Evolutionary conservation across 1,140 invertebrate species (phyloP).

Genomic region (Eumeta japonica): DNA sequence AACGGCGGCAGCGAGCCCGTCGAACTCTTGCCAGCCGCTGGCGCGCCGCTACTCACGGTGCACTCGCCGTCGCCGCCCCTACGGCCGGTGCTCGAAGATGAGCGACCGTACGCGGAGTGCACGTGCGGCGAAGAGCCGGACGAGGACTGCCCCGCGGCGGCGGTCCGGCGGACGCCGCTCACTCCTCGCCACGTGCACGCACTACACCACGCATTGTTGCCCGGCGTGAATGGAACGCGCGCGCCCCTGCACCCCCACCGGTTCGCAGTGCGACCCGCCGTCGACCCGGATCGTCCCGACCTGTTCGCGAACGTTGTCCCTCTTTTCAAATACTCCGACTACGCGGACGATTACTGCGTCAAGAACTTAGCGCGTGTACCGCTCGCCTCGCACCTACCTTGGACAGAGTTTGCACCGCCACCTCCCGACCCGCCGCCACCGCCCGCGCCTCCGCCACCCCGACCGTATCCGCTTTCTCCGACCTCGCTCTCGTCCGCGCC

Average conservation of each 20-base stretch:
- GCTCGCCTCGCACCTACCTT: constrained; percentile 31
- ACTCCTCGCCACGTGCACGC: constrained; percentile 30
- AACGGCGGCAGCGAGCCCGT: constrained; percentile 34
- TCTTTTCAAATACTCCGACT: constrained; percentile 51
- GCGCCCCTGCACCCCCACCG: constrained; percentile 29
- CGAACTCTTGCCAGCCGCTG: constrained; percentile 10
- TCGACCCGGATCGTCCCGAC: constrained; percentile 31
- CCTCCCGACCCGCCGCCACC: constrained; percentile 26
- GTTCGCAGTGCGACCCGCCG: constrained; percentile 28
- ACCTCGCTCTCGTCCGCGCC: constrained; percentile 9
- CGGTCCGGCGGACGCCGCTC: constrained; percentile 6
- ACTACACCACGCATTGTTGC: constrained; percentile 31
- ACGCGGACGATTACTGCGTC: constrained; percentile 45
- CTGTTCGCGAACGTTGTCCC: constrained; percentile 47
- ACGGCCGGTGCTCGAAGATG: constrained; percentile 27
- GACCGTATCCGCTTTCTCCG: constrained; percentile 24
- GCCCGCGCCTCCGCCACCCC: constrained; percentile 23
- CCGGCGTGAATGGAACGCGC: constrained; percentile 41
- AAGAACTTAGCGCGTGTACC: constrained; percentile 42
- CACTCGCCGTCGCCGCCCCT: constrained; percentile 8
- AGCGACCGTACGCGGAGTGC: constrained; percentile 27
- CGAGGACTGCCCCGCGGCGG: constrained; percentile 18
- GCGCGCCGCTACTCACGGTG: too few relatives aligned
- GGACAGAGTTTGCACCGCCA: constrained; percentile 31
- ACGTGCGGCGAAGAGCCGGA: constrained; percentile 27